phyloP scores from a whole-genome alignment of 2,113 vertebrate genomes.

The Fulica atra region DNA sequence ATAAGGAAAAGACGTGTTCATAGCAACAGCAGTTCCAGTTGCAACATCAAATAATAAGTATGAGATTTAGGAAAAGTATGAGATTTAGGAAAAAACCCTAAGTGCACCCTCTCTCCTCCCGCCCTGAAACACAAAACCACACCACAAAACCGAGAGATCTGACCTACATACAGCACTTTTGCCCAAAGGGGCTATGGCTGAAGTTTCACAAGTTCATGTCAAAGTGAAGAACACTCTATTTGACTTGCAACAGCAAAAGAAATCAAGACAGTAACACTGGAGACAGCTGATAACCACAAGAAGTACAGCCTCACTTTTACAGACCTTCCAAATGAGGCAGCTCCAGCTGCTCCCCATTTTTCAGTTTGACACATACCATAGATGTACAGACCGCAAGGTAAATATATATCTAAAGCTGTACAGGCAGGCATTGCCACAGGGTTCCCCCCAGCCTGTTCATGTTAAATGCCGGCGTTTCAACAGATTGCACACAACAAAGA shows the following conservation, averaged over 20 bases:
- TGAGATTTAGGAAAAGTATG: background rate
- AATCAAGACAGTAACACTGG: background rate
- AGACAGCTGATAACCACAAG: background rate
- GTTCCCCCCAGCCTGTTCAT: background rate
- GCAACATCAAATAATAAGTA: background rate
- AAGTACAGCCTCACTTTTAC: background rate
- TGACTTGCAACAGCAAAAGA: background rate
- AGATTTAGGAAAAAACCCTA: background rate
- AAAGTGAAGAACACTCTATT: background rate
- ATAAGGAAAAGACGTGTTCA: background rate
- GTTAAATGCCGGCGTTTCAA: background rate
- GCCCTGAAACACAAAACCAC: too few relatives aligned
- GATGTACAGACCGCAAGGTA: background rate
- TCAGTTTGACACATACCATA: background rate
- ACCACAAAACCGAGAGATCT: background rate
- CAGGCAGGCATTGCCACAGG: slow-evolving; percentile 25
- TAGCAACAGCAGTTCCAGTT: background rate
- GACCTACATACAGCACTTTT: background rate
- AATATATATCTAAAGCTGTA: background rate
- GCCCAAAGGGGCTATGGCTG: background rate
- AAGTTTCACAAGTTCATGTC: background rate
- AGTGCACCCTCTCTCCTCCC: too few relatives aligned
- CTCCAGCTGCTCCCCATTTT: background rate
- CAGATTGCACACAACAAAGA: background rate
- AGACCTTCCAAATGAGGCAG: background rate